phyloP scores from a whole-genome alignment of 23 tunicate genomes.

The Trididemnum clinides region DNA sequence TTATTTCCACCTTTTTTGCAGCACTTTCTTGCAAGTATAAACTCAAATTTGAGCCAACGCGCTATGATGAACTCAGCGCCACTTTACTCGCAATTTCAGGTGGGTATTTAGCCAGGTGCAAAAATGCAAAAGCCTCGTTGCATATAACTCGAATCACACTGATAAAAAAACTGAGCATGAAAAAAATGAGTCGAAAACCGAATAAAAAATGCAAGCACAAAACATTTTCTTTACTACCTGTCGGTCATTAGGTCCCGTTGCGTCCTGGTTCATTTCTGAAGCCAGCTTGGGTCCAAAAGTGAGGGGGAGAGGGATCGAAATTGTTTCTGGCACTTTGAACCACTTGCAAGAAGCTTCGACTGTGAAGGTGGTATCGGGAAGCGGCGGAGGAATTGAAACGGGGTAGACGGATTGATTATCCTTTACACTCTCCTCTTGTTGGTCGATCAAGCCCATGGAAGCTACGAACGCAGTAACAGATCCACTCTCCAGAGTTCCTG shows the following conservation, averaged over 20 bases:
- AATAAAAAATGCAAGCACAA: no score
- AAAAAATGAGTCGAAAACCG: no score
- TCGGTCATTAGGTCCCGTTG: slow-evolving; percentile 81
- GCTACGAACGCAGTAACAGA: slow-evolving; percentile 83
- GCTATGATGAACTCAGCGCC: no score
- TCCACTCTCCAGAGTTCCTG: slow-evolving; percentile 88
- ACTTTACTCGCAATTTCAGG: no score
- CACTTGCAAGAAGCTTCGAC: slow-evolving; percentile 77
- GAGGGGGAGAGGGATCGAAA: slow-evolving; percentile 66
- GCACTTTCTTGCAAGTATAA: no score
- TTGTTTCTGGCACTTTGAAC: slow-evolving; percentile 59
- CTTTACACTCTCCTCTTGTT: neutral
- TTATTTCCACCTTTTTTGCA: no score
- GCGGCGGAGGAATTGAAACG: slow-evolving; percentile 75
- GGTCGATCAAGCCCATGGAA: slow-evolving; percentile 62
- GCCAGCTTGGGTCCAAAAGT: slow-evolving; percentile 90
- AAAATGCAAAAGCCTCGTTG: no score
- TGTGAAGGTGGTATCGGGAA: slow-evolving; percentile 42
- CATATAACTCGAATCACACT: no score
- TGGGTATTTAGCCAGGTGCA: no score
- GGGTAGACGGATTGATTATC: slow-evolving; percentile 28
- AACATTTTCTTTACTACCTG: no score
- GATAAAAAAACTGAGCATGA: no score
- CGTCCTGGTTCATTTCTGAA: slow-evolving; percentile 54
- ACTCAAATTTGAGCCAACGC: no score